Evolutionary conservation across 2,888 invertebrate species (phyloP), one percentile per base, ranked within the genome.

Genomic region (Hirtodrosophila confusa): DNA sequence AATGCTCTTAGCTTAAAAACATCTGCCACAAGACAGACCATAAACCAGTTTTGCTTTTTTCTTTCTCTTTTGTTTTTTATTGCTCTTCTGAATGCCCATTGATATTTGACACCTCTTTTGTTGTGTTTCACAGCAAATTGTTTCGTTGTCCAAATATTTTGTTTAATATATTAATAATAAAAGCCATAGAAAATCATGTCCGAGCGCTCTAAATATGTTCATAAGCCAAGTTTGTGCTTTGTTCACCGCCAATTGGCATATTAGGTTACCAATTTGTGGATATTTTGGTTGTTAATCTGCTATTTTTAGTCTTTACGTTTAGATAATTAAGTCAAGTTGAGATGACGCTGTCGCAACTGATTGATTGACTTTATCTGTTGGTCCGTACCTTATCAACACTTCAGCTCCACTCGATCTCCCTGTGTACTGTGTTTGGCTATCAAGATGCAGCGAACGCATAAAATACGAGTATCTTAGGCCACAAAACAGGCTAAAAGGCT

Each of bases 351-450:
- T 86, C 72, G 57, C 64, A 75, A 64, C 68, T 82, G 78, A 83
- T 83, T 86, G 82, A 83, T 83, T 83, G 82, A 83, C 82, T 83
- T 86, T 83, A 83, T 83, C 86, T 70, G 24, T 53, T 40, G 67
- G 64, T 63, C 62, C 58, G 50, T 41, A 27, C 40, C 76, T 85
- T 80, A 85, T 80, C 80, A 80, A 85, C 75, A 82, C 76, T 74
- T 43, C 51, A 60, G 45, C 66, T 67, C 47, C 70, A 75, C 11
- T 70, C 54, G 43, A 75, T 66, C 67, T 61, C 12, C 2, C 31
- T 37, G 23, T n/a, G 17, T 57, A 62, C 75, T 65, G 53, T 56
- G 43, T 76, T 68, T 66, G 83, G 72, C 66, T 80, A 69, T 79
- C 76, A 60, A 67, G 70, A 75, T 78, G 65, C 75, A 68, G 67